These are phyloP conservation scores for Scaptomyza polygonia DNA, from an alignment of 2,888 invertebrate genomes.

Conservation along the genomic window DNA sequence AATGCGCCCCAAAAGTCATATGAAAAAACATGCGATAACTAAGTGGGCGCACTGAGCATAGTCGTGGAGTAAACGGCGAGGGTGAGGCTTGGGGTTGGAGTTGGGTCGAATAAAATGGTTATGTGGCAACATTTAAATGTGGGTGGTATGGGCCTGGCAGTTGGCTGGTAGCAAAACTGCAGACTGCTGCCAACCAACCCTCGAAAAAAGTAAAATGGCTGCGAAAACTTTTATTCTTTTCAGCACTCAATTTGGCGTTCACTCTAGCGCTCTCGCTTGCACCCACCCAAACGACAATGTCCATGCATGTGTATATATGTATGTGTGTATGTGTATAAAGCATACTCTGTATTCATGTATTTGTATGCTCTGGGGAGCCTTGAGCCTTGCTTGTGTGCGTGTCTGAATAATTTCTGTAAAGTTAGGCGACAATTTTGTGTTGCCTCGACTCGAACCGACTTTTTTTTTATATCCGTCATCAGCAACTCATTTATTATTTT, in stretches of 20 bases:
- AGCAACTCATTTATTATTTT: conserved; percentile 83
- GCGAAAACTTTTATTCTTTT: conserved; percentile 80
- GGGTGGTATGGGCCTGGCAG: conserved; percentile 59
- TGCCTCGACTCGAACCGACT: conserved; percentile 27
- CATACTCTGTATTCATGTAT: conserved; percentile 36
- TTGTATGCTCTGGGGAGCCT: conserved; percentile 50
- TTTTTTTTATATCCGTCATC: conserved; percentile 69
- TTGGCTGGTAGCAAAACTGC: conserved; percentile 7
- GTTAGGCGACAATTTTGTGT: conserved; percentile 61
- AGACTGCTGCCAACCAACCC: conserved; percentile 55
- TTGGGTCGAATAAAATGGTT: conserved; percentile 61
- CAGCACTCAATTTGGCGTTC: conserved; percentile 74
- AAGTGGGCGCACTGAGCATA: conserved; percentile 31
- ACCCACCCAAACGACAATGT: conserved; percentile 23
- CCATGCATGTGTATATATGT: conserved; percentile 38
- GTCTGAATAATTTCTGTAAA: conserved; percentile 49
- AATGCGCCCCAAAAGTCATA: conserved; percentile 78
- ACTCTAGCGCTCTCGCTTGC: conserved; percentile 47
- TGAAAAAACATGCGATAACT: conserved; percentile 79
- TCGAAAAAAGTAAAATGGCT: conserved; percentile 79
- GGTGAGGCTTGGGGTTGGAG: conserved; percentile 18
- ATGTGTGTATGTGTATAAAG: conserved; percentile 20
- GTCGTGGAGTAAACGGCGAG: neutral
- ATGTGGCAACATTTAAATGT: conserved; percentile 79
- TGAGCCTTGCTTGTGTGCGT: conserved; percentile 27